Conservation (phyloP, 2,113 vertebrate genomes). For the Thunnus maccoyii region DNA sequence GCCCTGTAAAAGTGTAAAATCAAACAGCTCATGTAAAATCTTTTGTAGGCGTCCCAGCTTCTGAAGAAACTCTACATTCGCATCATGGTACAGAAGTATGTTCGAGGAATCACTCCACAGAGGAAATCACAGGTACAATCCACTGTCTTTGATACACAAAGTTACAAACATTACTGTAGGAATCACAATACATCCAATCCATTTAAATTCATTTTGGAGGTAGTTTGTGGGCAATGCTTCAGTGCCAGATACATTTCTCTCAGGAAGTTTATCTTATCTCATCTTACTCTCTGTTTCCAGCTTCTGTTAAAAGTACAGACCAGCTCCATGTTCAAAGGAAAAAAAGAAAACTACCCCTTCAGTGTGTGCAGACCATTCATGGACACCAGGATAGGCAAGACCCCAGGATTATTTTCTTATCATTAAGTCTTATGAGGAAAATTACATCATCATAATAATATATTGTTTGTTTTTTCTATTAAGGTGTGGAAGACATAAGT, state of each 20-base stretch:
- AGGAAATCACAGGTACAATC: constrained; percentile 89
- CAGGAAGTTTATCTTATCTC: neutral
- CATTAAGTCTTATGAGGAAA: neutral
- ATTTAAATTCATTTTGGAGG: neutral
- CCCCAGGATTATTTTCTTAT: neutral
- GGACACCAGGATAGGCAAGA: constrained; percentile 89
- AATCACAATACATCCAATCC: neutral
- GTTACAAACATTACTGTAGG: neutral
- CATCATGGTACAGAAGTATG: constrained; percentile 90
- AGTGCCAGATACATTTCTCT: no score
- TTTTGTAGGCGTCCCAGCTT: constrained; percentile 87
- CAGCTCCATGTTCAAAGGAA: constrained; percentile 91
- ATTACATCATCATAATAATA: no score
- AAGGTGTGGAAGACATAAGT: constrained; percentile 86
- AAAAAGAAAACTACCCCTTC: constrained; percentile 90
- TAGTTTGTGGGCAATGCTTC: no score
- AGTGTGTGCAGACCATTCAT: constrained; percentile 88
- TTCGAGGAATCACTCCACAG: constrained; percentile 84
- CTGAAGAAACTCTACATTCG: constrained; percentile 87
- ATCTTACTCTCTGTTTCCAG: constrained; percentile 72
- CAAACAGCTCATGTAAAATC: neutral
- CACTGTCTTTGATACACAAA: neutral
- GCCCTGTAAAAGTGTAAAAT: neutral
- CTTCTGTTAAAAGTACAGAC: constrained; percentile 89
- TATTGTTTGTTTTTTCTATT: constrained; percentile 1